These are phyloP conservation scores for Chiropotes sagulatus DNA, from an alignment of 2,797 vertebrate genomes.

Conservation along the genomic window DNA sequence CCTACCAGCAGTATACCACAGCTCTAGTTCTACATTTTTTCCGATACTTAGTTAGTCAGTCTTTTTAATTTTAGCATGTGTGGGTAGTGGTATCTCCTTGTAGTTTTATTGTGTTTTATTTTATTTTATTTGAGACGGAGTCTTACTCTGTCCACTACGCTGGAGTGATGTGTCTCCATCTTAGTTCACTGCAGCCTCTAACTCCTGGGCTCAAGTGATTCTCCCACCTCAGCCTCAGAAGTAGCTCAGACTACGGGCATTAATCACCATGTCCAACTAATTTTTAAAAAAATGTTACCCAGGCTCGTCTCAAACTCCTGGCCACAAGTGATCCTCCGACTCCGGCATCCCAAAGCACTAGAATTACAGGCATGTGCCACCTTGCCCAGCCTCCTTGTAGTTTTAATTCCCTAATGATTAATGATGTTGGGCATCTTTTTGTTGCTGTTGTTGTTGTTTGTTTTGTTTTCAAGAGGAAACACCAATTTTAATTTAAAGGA, in stretches of 20 bases:
- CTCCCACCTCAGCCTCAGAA: not conserved
- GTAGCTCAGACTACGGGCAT: not conserved
- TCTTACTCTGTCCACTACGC: not conserved
- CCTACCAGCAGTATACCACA: not conserved
- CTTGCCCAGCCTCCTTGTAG: not conserved
- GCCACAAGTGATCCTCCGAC: not conserved
- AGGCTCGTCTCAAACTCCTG: not conserved
- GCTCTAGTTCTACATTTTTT: not conserved
- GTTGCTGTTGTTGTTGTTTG: no score
- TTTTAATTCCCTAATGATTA: not conserved
- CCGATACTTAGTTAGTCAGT: not conserved
- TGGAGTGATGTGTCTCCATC: not conserved
- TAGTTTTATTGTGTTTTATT: not conserved
- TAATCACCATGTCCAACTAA: not conserved
- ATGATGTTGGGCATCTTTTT: not conserved
- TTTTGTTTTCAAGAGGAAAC: conserved; percentile 55
- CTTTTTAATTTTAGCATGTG: not conserved
- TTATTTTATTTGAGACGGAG: not conserved
- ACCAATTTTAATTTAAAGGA: conserved; percentile 81
- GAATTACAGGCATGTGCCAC: not conserved
- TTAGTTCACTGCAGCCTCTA: not conserved
- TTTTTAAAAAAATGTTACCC: not conserved
- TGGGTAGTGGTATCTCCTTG: no score
- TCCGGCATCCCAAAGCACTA: not conserved
- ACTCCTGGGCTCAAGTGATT: not conserved